phyloP scores from a whole-genome alignment of 2,888 invertebrate genomes.

The Lasius fuliginosus region DNA sequence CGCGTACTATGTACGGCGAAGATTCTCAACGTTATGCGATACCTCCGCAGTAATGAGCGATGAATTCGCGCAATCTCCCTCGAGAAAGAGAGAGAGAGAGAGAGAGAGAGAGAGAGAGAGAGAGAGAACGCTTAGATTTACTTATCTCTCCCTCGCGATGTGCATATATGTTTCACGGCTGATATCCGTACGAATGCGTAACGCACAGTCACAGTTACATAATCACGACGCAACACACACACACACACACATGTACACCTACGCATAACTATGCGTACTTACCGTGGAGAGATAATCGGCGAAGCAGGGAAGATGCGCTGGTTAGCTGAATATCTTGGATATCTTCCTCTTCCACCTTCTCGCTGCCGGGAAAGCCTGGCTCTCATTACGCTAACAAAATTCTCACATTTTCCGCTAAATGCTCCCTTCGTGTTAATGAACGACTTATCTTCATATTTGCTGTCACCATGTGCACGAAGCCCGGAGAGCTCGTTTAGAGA shows the following conservation, averaged over 20 bases:
- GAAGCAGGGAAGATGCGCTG: background rate
- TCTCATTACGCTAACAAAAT: conserved; percentile 71
- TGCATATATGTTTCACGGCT: background rate
- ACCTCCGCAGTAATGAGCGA: conserved; percentile 14
- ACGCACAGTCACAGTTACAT: conserved; percentile 13
- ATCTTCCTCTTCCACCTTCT: conserved; percentile 18
- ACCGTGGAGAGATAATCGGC: conserved; percentile 25
- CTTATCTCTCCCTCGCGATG: background rate
- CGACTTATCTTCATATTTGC: conserved; percentile 78
- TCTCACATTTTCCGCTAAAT: conserved; percentile 75
- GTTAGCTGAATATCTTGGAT: conserved; percentile 34
- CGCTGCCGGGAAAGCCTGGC: conserved; percentile 37
- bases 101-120: background rate
- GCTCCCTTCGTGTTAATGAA: conserved; percentile 77
- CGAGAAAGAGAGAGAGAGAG: background rate
- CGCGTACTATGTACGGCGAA: background rate
- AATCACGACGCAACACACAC: conserved; percentile 1
- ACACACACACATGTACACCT: background rate
- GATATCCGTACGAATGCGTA: conserved; percentile 21
- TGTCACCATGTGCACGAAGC: conserved; percentile 66
- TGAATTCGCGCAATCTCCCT: conserved; percentile 30
- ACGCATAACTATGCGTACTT: conserved; percentile 37
- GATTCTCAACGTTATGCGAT: conserved; percentile 20
- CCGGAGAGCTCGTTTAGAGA: conserved; percentile 71
- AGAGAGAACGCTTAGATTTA: background rate